Percentiles rank a stretch among this genome's conserved stretches.
Conservation (phyloP, 2,113 vertebrate genomes). For the Fukomys damarensis region DNA sequence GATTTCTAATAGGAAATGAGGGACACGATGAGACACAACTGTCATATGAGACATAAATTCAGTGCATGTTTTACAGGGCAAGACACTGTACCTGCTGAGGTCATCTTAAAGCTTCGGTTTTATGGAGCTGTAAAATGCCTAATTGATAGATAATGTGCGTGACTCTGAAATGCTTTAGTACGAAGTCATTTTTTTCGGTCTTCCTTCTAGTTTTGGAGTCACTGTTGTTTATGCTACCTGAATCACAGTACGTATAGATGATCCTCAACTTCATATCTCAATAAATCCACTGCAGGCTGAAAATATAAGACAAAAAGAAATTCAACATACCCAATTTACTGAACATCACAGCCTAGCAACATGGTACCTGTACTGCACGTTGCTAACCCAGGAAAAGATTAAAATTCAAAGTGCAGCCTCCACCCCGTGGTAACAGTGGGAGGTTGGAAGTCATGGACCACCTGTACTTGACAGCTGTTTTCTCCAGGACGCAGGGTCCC, state of each 20-base stretch:
- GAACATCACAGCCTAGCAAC: neutral
- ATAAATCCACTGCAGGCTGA: neutral
- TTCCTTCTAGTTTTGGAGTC: neutral
- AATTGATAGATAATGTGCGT: accelerated
- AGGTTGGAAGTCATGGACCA: neutral
- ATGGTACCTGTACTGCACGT: neutral
- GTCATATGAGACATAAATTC: neutral
- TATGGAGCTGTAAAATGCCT: neutral
- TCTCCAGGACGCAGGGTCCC: neutral
- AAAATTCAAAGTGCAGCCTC: neutral
- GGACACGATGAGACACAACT: neutral
- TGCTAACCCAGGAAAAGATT: neutral
- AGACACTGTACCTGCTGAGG: neutral
- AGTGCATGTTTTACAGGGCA: too few relatives aligned
- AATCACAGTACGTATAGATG: neutral
- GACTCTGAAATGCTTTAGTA: too few relatives aligned
- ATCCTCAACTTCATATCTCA: neutral
- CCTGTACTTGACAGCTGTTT: neutral
- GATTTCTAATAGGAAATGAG: neutral
- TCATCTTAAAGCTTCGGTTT: neutral
- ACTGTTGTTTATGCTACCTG: neutral
- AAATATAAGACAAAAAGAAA: neutral
- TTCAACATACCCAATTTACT: too few relatives aligned
- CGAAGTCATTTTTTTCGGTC: neutral
- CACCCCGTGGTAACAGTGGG: neutral